These are phyloP conservation scores for Gallinago stenura DNA, from an alignment of 2,797 vertebrate genomes.

Conservation along the genomic window DNA sequence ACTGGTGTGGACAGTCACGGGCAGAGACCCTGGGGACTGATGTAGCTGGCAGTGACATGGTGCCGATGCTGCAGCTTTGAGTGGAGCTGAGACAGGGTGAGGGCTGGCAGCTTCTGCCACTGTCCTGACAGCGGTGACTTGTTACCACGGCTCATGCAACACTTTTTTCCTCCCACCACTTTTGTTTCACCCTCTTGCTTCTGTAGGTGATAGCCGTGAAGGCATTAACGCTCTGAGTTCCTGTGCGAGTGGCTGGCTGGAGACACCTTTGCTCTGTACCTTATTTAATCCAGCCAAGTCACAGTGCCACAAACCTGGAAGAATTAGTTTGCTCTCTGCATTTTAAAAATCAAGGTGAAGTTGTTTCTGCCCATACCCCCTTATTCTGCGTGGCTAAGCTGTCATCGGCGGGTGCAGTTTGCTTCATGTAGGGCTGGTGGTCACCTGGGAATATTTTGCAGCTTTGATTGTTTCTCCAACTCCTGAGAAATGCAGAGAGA, in stretches of 20 bases:
- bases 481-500: background rate
- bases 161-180: background rate
- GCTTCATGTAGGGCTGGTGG: background rate
- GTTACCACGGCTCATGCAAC: rapidly evolving
- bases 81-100: background rate
- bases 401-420: rapidly evolving
- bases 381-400: background rate
- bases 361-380: background rate
- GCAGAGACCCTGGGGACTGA: background rate
- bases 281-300: background rate
- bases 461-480: background rate
- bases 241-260: background rate
- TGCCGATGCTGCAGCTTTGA: background rate
- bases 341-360: background rate
- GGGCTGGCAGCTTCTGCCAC: background rate
- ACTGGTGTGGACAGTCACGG: rapidly evolving
- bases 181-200: background rate
- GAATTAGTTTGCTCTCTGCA: background rate
- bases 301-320: background rate
- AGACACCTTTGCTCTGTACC: background rate
- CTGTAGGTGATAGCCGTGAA: rapidly evolving
- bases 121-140: background rate
- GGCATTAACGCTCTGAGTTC: rapidly evolving
- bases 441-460: background rate
- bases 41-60: rapidly evolving